Base-by-base conservation (phyloP, 2,888 invertebrate genomes). In the Drosophila parthenogenetica region DNA sequence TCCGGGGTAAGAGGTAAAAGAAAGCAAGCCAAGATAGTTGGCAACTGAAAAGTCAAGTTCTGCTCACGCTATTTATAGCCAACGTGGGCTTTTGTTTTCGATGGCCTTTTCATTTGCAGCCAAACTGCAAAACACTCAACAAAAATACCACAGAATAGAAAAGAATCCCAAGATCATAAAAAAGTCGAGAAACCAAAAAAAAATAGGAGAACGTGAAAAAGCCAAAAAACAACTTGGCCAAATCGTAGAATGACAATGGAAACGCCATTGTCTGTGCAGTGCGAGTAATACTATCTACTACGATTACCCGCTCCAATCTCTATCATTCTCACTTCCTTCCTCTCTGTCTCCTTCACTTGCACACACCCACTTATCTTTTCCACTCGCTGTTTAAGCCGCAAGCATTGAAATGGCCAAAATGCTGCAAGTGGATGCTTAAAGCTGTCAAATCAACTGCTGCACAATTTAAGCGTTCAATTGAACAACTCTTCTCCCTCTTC, bases 21-120 rank as follows among this genome's bases (percentile, higher is more conserved):
- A 55, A 69, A 70, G 73, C 73, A 60, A 75, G 72, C 49, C 55
- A 63, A 60, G 45, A 87, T 79, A 85, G 83, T 82, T 83, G 77
- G 86, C 82, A 87, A 85, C 79, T 73, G 82, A 60, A 77, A 82
- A 83, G 87, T 83, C 87, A 87, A 83, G 77, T 87, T 85, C 79
- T 59, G 77, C 82, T 72, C 79, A 81, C 77, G 85, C 87, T 83
- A 85, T 83, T 83, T 87, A 83, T 87, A 82, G 87, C 66, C 86
- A 79, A 76, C 86, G 87, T 82, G 76, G 80, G 87, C 83, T 87
- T 84, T 84, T 84, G 83, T 84, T 87, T 84, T 84, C 86, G 83
- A 82, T 87, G 86, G 86, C 83, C 83, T 87, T 84, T 84, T 87
- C 87, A 84, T 87, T 84, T 84, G 80, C 87, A 87, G 87, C 59